Evolutionary conservation across 2,797 vertebrate genomes (phyloP).

Genomic region (Neosilurus hyrtlii): DNA sequence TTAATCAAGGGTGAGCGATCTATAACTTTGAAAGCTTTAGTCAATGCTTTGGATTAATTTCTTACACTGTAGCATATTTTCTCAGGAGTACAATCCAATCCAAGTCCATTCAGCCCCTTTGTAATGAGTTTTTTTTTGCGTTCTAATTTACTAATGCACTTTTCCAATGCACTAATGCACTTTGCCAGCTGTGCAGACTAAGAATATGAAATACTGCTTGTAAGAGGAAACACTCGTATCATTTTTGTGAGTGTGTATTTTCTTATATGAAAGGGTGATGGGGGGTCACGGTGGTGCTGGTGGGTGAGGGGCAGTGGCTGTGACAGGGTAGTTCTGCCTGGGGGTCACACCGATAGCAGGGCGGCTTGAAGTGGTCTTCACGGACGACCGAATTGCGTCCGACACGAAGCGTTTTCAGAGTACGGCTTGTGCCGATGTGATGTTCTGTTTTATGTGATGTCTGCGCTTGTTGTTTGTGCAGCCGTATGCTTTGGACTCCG

Average conservation of each 20-base stretch:
- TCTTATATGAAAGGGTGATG: background rate
- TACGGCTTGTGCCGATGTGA: too few species aligned
- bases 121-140: background rate
- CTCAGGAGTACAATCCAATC: background rate
- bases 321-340: too few species aligned
- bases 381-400: too few species aligned
- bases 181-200: background rate
- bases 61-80: background rate
- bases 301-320: too few species aligned
- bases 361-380: too few species aligned
- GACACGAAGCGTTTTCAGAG: too few species aligned
- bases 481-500: too few species aligned
- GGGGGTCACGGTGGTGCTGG: too few species aligned
- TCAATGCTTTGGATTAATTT: background rate
- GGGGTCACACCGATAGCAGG: too few species aligned
- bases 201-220: background rate
- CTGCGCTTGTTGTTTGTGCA: too few species aligned
- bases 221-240: background rate
- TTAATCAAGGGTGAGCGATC: background rate
- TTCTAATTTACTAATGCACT: conserved; percentile 3
- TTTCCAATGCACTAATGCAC: background rate
- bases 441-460: too few species aligned
- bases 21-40: background rate
- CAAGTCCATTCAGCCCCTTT: background rate
- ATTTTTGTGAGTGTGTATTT: background rate